Base-by-base conservation (phyloP, 2,888 invertebrate species). In the Diachrysia chrysitis region DNA sequence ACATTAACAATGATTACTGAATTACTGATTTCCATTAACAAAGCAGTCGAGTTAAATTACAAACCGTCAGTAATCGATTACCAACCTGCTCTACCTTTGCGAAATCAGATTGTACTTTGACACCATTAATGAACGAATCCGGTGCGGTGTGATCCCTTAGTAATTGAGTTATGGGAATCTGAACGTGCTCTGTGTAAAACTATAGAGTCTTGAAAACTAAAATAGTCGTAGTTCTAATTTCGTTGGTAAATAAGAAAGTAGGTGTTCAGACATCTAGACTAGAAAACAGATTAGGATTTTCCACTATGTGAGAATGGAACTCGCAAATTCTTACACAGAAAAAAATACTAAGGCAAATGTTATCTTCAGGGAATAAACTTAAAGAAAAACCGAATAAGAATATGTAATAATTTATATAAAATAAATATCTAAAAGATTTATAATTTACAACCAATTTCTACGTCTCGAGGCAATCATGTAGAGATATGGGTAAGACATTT, bases 401-500 rank as follows among this genome's bases (percentile, higher is more conserved):
- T 6, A 42, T 6, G 16, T 4, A 42, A 42, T 42, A 42, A 42
- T 42, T 37, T 37, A 42, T 42, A 42, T 42, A 42, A 42, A 42
- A 42, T 42, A 16, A 16, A 42, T n/a, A 42, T 42, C 42, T 5
- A n/a, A 51, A 51, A 21, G 12, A 51, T 21, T 51, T 21, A 19
- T 51, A 51, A 48, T 21, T 51, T 51, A 51, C 21, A 51, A 19
- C 21, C 21, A 19, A 42, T 5, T 12, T 51, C 19, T 19, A 19
- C 48, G 48, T 48, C 48, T 21, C 12, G 19, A 51, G 21, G 19
- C 48, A 51, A 51, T 51, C 48, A 51, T 21, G 21, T 19, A 51
- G 48, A 51, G 48, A 51, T 19, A 19, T 10, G 48, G 48, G 48
- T 51, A 51, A 51, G 48, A 51, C 48, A 19, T 42, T 42, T 17